phyloP scores from a whole-genome alignment of 2,113 vertebrate species.

The Shinisaurus crocodilurus region DNA sequence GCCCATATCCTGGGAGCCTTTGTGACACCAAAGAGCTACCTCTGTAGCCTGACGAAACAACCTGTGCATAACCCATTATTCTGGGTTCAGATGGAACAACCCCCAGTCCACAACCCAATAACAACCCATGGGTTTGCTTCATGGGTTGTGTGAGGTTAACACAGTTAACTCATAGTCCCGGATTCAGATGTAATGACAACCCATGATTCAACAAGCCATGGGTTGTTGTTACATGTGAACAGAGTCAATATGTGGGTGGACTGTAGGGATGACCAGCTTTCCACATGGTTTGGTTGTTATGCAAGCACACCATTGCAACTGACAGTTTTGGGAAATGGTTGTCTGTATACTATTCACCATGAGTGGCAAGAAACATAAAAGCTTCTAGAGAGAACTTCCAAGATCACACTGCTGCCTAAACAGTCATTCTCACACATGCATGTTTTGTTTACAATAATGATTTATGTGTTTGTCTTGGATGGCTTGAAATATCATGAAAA shows the following conservation, averaged over 20 bases:
- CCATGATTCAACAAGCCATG: too few relatives aligned
- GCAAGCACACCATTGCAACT: background rate
- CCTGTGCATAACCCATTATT: too few relatives aligned
- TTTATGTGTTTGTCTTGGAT: background rate
- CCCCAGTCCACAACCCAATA: too few relatives aligned
- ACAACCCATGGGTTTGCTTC: too few relatives aligned
- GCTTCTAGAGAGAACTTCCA: background rate
- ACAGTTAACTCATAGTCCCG: too few relatives aligned
- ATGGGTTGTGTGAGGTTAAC: too few relatives aligned
- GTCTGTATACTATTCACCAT: background rate
- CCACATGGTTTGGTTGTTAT: background rate
- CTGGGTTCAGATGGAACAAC: too few relatives aligned
- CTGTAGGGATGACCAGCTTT: background rate
- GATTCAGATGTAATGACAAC: too few relatives aligned
- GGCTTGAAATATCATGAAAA: background rate
- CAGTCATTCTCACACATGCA: background rate
- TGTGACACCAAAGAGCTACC: too few relatives aligned
- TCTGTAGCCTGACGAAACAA: too few relatives aligned
- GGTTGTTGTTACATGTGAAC: too few relatives aligned
- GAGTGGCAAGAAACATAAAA: background rate
- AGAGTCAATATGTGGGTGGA: background rate
- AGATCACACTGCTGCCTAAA: background rate
- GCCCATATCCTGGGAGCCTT: too few relatives aligned
- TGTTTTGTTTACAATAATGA: background rate
- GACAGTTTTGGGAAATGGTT: background rate